Evolutionary conservation across 2,888 invertebrate species (phyloP).

Genomic region (Abrostola tripartita): DNA sequence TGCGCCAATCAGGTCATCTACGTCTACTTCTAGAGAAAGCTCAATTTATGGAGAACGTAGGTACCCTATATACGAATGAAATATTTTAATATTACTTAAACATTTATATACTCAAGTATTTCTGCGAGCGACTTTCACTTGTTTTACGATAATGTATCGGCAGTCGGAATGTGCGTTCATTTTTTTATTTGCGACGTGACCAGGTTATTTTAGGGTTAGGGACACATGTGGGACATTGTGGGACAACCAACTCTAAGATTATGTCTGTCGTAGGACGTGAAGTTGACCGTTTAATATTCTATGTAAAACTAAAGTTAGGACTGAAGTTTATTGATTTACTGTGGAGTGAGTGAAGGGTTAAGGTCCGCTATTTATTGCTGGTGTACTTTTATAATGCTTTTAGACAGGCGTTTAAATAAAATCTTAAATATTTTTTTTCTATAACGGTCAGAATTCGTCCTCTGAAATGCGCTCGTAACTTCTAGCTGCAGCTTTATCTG

Average conservation of each 20-base stretch:
- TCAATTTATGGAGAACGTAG: not conserved
- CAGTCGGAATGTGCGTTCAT: slow-evolving; percentile 29
- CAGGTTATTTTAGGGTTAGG: slow-evolving; percentile 20
- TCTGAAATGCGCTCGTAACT: too few species aligned
- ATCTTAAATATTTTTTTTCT: too few species aligned
- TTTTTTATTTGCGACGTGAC: slow-evolving; percentile 49
- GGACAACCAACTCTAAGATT: not conserved
- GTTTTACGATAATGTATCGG: slow-evolving; percentile 39
- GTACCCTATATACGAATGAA: not conserved
- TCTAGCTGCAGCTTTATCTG: too few species aligned
- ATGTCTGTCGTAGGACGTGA: slow-evolving; percentile 16
- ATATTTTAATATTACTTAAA: not conserved
- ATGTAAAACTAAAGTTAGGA: not conserved
- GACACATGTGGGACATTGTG: slow-evolving; percentile 7
- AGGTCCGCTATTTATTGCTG: not conserved
- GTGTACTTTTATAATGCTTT: not conserved
- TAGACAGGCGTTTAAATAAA: too few species aligned
- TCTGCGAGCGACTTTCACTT: slow-evolving; percentile 21
- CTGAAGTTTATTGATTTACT: not conserved
- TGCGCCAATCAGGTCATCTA: too few species aligned
- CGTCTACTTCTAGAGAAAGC: too few species aligned
- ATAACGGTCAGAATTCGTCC: too few species aligned
- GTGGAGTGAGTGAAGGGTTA: not conserved
- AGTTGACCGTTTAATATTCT: slow-evolving; percentile 19
- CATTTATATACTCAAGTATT: slow-evolving; percentile 14